Evolutionary conservation across 2,888 invertebrate species (phyloP), one percentile per base, ranked within the genome.

Genomic region (Hydraecia micacea): DNA sequence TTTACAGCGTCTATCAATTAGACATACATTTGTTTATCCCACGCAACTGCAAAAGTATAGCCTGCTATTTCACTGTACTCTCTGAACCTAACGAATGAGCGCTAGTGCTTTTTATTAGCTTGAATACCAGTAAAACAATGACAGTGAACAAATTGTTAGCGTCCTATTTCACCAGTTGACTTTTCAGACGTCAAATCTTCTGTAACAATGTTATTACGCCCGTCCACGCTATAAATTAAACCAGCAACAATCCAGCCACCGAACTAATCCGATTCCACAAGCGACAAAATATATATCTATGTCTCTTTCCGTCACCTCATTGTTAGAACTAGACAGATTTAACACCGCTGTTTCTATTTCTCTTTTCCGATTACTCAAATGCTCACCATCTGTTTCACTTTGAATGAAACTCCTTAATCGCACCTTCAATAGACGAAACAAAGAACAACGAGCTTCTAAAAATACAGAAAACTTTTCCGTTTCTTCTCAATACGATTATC

Each of bases 141-240:
- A 55, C 76, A 76, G 67, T 63, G 68, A 79, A 80, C 76, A 80
- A 86, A 86, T 75, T 73, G 65, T 75, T 83, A 75, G 73, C 66
- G n/a, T 80, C 65, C 83, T 77, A 88, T 88, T 87, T 72, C 72
- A 81, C 60, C 25, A 80, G 71, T 75, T 75, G 71, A 85, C 69
- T 72, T 66, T 79, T 74, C 79, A 75, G 42, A 82, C 77, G 63
- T 84, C 75, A 83, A 84, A 88, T 85, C 73, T 84, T 79, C 82
- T 73, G 69, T 83, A 81, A 84, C 84, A 75, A 82, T 78, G 73
- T 86, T 84, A 83, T 80, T 81, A 70, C 68, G 65, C 62, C 58
- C 76, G 78, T 74, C 71, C 66, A 70, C n/a, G 77, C 84, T 70
- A 86, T 90, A 88, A 87, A 88, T 89, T 81, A 69, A 81, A 77